These are phyloP conservation scores for Vipera ursinii DNA, from an alignment of 2,797 vertebrate genomes.

Conservation along the genomic window DNA sequence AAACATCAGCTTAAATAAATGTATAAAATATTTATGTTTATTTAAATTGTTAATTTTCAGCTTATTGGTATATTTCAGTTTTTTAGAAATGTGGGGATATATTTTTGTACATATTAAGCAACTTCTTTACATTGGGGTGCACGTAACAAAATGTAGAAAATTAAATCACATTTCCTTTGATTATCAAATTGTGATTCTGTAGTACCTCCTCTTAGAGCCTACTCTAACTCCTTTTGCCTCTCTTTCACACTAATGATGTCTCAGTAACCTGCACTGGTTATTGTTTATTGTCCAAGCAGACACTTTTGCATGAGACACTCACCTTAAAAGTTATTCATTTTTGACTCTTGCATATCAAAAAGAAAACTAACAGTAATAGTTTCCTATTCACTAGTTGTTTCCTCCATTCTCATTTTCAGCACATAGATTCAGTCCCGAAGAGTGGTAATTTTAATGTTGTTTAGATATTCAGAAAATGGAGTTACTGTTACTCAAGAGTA, in stretches of 20 bases:
- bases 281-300: constrained; percentile 21
- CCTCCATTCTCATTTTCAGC: not conserved
- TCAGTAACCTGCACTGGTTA: constrained; percentile 25
- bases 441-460: not conserved
- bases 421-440: not conserved
- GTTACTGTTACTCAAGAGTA: not conserved
- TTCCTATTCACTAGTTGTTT: not conserved
- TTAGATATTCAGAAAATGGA: not conserved
- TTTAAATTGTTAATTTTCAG: constrained; percentile 43
- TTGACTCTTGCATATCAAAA: constrained; percentile 2
- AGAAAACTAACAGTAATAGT: not conserved
- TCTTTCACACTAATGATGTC: constrained; percentile 41
- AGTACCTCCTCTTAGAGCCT: constrained; percentile 27
- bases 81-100: constrained; percentile 24
- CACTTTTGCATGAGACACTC: constrained; percentile 35
- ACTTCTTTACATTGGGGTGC: constrained; percentile 1
- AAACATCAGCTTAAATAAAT: constrained; percentile 60
- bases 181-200: constrained; percentile 30
- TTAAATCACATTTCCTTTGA: not conserved
- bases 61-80: constrained; percentile 27
- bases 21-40: constrained; percentile 41
- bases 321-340: not conserved
- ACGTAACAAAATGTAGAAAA: constrained; percentile 29
- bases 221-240: constrained; percentile 35
- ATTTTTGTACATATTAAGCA: constrained; percentile 32